Evolutionary conservation across 2,113 vertebrate genomes (phyloP).

Genomic region (Psettodes erumei): DNA sequence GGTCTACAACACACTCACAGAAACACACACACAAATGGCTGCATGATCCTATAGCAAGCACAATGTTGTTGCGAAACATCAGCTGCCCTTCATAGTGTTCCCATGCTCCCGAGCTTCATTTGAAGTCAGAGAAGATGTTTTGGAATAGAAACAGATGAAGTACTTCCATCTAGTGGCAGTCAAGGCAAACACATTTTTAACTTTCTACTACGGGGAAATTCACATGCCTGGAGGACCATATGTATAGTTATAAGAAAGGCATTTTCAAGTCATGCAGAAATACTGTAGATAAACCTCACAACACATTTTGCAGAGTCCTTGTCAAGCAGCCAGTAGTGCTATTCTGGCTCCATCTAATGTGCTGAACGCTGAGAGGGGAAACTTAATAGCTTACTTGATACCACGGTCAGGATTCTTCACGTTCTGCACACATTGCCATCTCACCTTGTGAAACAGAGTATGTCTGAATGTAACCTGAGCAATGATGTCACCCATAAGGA

Average conservation of each 20-base stretch:
- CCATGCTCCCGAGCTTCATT: background rate
- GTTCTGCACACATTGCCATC: conserved; percentile 35
- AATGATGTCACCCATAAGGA: background rate
- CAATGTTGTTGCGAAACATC: background rate
- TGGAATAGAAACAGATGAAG: conserved; percentile 3
- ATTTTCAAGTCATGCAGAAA: background rate
- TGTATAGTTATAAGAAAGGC: background rate
- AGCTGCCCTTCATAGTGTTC: background rate
- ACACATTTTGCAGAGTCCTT: background rate
- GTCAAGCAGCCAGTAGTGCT: background rate
- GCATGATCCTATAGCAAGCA: background rate
- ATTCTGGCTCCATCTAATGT: conserved; percentile 27
- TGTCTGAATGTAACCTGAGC: conserved; percentile 25
- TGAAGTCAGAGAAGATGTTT: background rate
- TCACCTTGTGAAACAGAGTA: conserved; percentile 9
- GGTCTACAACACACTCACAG: background rate
- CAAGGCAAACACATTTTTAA: background rate
- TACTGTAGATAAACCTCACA: conserved; percentile 1
- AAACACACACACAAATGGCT: background rate
- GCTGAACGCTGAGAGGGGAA: conserved; percentile 17
- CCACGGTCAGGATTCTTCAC: conserved; percentile 20
- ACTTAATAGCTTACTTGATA: conserved; percentile 12
- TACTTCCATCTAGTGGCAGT: conserved; percentile 52
- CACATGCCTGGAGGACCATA: background rate
- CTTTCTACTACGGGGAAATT: background rate